Base-by-base conservation (phyloP, 2,888 invertebrate genomes). In the Bhutanitis thaidina region DNA sequence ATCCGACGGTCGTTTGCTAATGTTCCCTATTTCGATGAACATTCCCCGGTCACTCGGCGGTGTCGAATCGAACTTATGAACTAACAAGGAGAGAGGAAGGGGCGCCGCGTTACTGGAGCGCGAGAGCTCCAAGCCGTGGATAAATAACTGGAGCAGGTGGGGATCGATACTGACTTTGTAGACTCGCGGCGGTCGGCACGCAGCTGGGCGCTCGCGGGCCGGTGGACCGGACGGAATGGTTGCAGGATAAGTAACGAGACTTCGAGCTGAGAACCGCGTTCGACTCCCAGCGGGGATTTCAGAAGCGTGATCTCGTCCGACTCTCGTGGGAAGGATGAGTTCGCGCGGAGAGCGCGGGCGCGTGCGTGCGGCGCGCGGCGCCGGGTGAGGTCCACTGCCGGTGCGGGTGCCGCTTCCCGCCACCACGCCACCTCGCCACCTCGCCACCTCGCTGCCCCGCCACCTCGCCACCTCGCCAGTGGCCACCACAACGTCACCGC, bases 301-400 rank as follows among this genome's bases (percentile, higher is more conserved):
- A 48, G 56, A 57, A 60, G 55, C 65, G 58, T 65, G 64, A 54
- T 25, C 56, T 34, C 57, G 47, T 43, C 34, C 62, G 67, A 63
- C 61, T 62, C 59, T 49, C 54, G 43, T 13, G 38, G n/a, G 34
- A 34, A 7, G 5, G 34, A 5, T 34, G 7, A 34, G 34, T 12
- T 43, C 47, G 58, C 59, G 67, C 49, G 64, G 7, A 10, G 7
- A 30, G 62, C 64, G 61, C 55, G 53, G 56, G 54, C 60, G 49
- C 49, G 58, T 56, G 56, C 77, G 77, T 73, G 71, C 71, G 69
- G 68, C 69, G 61, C 67, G 70, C 63, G 63, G 38, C 58, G 65
- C 61, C 65, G 69, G 63, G 67, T 69, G 72, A 56, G 40, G 53
- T 49, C 58, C 59, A 74, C 74, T 74, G 32, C 12, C 32, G 12